A percentile compares a stretch with the other conserved stretches of the same genome.
Conservation (phyloP, 2,797 vertebrate genomes). For the Sebastes steindachneri region DNA sequence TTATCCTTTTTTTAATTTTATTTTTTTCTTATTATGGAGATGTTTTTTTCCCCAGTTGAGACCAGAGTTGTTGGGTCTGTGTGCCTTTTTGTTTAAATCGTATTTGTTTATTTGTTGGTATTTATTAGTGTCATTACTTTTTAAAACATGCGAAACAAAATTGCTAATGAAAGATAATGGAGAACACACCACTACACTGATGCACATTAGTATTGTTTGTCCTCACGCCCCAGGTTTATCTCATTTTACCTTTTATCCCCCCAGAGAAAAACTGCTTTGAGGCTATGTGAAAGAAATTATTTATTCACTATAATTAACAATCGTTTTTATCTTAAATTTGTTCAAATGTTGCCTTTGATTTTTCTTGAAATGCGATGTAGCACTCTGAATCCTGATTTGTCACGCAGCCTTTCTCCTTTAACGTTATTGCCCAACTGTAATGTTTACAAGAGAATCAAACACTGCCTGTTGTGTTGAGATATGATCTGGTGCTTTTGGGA, state of each 20-base stretch:
- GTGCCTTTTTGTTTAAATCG: slow-evolving; percentile 70
- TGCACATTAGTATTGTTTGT: slow-evolving; percentile 27
- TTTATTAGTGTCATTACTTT: slow-evolving; percentile 66
- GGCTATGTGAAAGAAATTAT: not conserved
- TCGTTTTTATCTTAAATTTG: slow-evolving; percentile 23
- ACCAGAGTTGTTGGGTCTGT: slow-evolving; percentile 53
- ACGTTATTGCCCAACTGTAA: slow-evolving; percentile 30
- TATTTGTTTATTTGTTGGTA: slow-evolving; percentile 61
- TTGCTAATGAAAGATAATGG: slow-evolving; percentile 28
- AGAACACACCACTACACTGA: slow-evolving; percentile 32
- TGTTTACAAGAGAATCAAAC: slow-evolving; percentile 71
- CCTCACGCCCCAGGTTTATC: not conserved
- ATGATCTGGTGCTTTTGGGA: slow-evolving; percentile 51
- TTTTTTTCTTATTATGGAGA: slow-evolving; percentile 30
- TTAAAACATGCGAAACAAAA: slow-evolving; percentile 28
- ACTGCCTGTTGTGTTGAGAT: slow-evolving; percentile 66
- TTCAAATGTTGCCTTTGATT: slow-evolving; percentile 30
- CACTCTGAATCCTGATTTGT: slow-evolving; percentile 22
- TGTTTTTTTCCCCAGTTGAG: slow-evolving; percentile 42
- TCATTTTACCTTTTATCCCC: not conserved
- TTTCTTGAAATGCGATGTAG: slow-evolving; percentile 14
- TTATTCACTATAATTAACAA: slow-evolving; percentile 9
- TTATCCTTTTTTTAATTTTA: slow-evolving; percentile 32
- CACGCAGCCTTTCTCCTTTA: slow-evolving; percentile 37
- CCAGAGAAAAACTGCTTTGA: slow-evolving; percentile 7